These are phyloP conservation scores for Balaenoptera acutorostrata DNA, from an alignment of 2,113 vertebrate genomes.

Conservation along the genomic window DNA sequence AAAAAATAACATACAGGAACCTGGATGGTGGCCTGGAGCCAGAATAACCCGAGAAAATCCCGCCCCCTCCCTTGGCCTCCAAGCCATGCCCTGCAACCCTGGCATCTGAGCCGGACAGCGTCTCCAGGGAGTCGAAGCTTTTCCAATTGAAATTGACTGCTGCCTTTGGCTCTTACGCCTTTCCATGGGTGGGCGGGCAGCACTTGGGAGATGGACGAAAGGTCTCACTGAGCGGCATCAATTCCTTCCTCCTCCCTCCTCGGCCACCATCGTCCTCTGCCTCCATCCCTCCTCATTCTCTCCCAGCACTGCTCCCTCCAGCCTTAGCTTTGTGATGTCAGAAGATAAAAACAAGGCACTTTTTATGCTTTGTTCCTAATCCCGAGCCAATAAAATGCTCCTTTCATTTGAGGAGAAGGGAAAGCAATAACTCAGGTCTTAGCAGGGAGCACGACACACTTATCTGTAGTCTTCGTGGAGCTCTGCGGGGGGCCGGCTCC, in stretches of 20 bases:
- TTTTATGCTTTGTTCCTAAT: conserved; percentile 32
- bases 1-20: neutral
- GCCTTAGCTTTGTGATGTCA: neutral
- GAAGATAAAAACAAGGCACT: conserved; percentile 29
- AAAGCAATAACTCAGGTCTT: conserved; percentile 38
- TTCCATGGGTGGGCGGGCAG: neutral
- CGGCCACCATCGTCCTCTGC: neutral
- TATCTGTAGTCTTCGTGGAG: neutral
- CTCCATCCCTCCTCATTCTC: neutral
- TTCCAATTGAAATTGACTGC: neutral
- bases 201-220: neutral
- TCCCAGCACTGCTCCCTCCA: neutral
- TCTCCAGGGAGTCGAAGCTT: neutral
- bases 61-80: no score
- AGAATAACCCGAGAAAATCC: neutral
- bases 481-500: neutral
- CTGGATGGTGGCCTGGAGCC: neutral
- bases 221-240: accelerated
- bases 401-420: neutral
- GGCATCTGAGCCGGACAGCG: neutral
- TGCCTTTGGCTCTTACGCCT: neutral
- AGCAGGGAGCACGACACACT: neutral
- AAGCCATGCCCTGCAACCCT: neutral
- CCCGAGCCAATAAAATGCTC: conserved; percentile 36
- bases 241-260: neutral